Evolutionary conservation across 2,888 invertebrate species (phyloP), one percentile per base, ranked within the genome.

Genomic region (Omphaloscelis lunosa): DNA sequence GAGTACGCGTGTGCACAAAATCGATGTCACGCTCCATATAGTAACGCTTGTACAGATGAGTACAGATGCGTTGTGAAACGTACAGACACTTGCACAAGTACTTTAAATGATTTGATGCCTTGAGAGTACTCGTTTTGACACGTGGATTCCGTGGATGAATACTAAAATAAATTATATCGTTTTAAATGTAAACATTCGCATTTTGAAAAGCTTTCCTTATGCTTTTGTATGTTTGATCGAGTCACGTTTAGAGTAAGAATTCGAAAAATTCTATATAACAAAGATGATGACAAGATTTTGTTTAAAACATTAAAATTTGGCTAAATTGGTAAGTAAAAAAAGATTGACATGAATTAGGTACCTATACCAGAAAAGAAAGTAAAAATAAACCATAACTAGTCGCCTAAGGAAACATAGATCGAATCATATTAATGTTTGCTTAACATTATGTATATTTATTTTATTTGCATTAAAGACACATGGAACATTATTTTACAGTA

Each of bases 21-120:
- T 94, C 91, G 93, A 94, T 94, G 93, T 91, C 93, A 93, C 86
- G 94, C 93, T 94, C 94, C 86, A 94, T 82, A 91, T 83, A 92
- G 91, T 92, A 89, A 90, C 86, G 81, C 85, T 82, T 79, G 86
- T 86, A 86, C 72, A 76, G 73, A 84, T 74, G 81, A 86, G 86
- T 80, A 79, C 89, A 91, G 91, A 93, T 91, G 91, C 62, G 72
- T 89, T 87, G 78, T 48, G 79, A 68, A 88, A 88, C 53, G 69
- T n/a, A 72, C 62, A 34, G 62, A 23, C 17, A 82, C 77, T 84
- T 80, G 73, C 82, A 80, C 75, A 84, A 87, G 73, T 77, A 29
- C 65, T 72, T 67, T 58, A 2, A 53, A 56, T 72, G 34, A 20
- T n/a, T 53, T n/a, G 29, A 71, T 61, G 20, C 45, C 34, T 63